Evolutionary conservation across 2,888 invertebrate genomes (phyloP).

Genomic region (Entomobrya multifasciata): DNA sequence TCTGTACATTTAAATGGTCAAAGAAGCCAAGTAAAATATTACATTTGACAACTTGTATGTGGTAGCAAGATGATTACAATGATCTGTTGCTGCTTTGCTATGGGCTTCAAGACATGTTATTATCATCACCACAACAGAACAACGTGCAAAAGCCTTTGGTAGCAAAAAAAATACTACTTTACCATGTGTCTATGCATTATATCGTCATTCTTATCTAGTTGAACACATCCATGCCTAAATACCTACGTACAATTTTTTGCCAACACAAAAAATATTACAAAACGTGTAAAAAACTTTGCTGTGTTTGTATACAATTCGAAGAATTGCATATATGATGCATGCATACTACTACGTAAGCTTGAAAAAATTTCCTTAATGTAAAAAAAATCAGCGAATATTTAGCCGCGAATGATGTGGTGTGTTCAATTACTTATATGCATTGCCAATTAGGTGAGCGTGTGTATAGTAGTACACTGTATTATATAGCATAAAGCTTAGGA

Average conservation of each 20-base stretch:
- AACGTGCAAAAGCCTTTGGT: background rate
- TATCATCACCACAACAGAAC: background rate
- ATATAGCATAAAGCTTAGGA: too few species aligned
- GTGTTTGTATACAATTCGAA: conserved; percentile 37
- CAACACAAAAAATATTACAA: background rate
- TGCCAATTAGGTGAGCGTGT: too few species aligned
- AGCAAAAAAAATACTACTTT: background rate
- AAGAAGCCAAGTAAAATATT: too few species aligned
- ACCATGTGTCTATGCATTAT: background rate
- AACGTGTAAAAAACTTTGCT: background rate
- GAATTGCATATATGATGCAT: background rate
- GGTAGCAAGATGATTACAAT: too few species aligned
- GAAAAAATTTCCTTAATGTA: conserved; percentile 12
- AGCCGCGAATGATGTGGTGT: too few species aligned
- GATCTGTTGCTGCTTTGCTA: background rate
- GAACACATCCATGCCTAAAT: background rate
- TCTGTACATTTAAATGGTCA: too few species aligned
- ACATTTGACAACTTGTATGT: too few species aligned
- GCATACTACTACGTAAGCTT: too few species aligned
- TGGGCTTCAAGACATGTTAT: too few species aligned
- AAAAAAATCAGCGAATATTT: too few species aligned
- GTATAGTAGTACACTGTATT: too few species aligned
- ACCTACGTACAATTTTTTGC: conserved; percentile 9
- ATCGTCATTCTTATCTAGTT: background rate
- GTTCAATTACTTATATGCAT: too few species aligned